Conservation (phyloP, 1,140 invertebrate species). For the Venturia canescens region DNA sequence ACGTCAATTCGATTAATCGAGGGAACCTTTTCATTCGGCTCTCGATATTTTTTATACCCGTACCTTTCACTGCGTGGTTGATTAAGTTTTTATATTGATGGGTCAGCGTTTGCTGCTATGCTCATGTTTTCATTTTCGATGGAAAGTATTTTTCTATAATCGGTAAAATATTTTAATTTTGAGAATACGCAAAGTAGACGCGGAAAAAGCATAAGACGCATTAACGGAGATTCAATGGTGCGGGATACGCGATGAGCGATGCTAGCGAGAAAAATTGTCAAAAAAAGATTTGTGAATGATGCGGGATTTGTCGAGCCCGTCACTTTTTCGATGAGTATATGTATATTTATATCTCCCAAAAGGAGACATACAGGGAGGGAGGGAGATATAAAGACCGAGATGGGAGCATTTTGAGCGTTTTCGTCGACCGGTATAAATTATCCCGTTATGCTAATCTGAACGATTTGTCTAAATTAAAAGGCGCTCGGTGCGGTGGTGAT, state of each 20-base stretch:
- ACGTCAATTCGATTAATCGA: no score
- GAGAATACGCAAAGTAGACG: no score
- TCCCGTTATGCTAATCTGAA: slow-evolving; percentile 78
- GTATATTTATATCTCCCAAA: background rate
- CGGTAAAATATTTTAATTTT: no score
- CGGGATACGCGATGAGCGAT: background rate
- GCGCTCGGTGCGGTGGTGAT: slow-evolving; percentile 68
- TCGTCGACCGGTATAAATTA: slow-evolving; percentile 70
- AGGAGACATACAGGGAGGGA: background rate
- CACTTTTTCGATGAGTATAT: background rate
- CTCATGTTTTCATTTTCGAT: no score
- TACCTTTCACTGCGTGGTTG: background rate
- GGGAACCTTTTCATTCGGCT: no score
- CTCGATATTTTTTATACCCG: background rate
- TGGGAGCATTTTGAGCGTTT: background rate
- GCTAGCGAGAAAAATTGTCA: background rate
- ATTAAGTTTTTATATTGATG: slow-evolving; percentile 8
- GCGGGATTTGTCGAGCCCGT: background rate
- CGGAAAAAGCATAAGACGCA: background rate
- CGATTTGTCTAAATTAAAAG: slow-evolving; percentile 79
- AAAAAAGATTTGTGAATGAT: background rate
- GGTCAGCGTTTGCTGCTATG: background rate
- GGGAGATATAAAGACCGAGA: background rate
- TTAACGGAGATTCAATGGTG: background rate
- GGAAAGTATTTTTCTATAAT: no score